Base-by-base conservation (phyloP, 1,140 invertebrate species). In the Hyles euphorbiae region DNA sequence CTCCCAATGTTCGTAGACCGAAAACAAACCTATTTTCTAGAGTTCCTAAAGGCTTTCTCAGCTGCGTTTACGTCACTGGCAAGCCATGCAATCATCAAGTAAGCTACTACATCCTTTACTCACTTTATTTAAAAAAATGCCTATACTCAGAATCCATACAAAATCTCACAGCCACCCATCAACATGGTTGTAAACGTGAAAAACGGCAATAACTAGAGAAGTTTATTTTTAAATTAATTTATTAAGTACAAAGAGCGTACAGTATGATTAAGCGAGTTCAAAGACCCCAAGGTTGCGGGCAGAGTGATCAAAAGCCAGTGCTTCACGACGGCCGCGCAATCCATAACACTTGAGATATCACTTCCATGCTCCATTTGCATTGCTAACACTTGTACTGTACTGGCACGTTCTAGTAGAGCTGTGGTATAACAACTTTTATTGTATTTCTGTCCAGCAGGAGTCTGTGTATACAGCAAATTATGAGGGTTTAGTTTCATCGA, bases 221-320 rank as follows among this genome's bases (percentile, higher is more conserved):
- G 36, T 45, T 22, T 57, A 58, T 49, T 36, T 63, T 63, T 63
- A 52, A 3, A 50, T 56, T 49, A 44, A 56, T 56, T 51, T 54
- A 36, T 54, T 54, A 34, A 54, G 53, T 57, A 63, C 57, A 64
- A 63, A 56, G 62, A 56, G 56, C 49, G 49, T 44, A 58, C 6
- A 57, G 71, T 50, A 65, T 78, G 72, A 81, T 78, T 78, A 83
- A 74, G 65, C 22, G 65, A 58, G 76, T 75, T 81, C 81, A 79
- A 76, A 67, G 78, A 68, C 74, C 77, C 56, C 74, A 71, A 76
- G 76, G 66, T 57, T 75, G 61, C 63, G 68, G 66, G 68, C 51
- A 57, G 58, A 60, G 68, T 79, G 77, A 81, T 81, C 74, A 83
- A 77, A 79, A 77, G 69, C 70, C 75, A 63, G 67, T 74, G 71